Conservation (phyloP, 2,113 vertebrate genomes). For the Carettochelys insculpta region DNA sequence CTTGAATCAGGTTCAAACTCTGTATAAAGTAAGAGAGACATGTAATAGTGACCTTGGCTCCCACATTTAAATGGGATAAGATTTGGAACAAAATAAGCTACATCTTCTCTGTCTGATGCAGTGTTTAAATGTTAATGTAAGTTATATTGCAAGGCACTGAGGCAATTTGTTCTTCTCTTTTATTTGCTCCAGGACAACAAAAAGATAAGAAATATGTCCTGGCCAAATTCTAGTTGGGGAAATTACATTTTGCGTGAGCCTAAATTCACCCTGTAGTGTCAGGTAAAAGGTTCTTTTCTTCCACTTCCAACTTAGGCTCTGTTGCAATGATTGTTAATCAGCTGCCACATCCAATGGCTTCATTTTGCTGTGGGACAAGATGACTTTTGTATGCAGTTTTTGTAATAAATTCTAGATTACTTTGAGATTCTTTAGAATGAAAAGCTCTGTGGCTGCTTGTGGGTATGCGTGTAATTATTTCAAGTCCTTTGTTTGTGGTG, state of each 20-base stretch:
- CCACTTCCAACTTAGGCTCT: neutral
- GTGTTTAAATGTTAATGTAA: slow-evolving; percentile 22
- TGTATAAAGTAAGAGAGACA: neutral
- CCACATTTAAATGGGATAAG: neutral
- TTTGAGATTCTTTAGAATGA: neutral
- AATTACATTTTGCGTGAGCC: slow-evolving; percentile 29
- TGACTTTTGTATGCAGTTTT: neutral
- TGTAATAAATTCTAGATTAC: slow-evolving; percentile 7
- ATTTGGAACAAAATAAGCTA: neutral
- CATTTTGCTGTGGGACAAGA: neutral
- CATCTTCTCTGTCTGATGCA: neutral
- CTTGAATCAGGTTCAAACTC: neutral
- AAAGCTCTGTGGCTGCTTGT: neutral
- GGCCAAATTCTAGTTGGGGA: slow-evolving; percentile 4
- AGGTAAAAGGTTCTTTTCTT: neutral
- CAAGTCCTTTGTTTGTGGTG: neutral
- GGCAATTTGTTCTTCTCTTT: neutral
- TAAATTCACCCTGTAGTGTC: neutral
- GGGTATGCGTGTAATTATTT: neutral
- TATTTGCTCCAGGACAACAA: slow-evolving; percentile 3
- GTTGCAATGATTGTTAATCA: slow-evolving; percentile 10
- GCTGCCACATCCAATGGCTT: slow-evolving; percentile 4
- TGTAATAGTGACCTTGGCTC: neutral
- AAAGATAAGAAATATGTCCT: neutral
- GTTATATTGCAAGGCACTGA: slow-evolving; percentile 19